These are phyloP conservation scores for Eutrigla gurnardus DNA, from an alignment of 2,797 vertebrate species.

Conservation along the genomic window DNA sequence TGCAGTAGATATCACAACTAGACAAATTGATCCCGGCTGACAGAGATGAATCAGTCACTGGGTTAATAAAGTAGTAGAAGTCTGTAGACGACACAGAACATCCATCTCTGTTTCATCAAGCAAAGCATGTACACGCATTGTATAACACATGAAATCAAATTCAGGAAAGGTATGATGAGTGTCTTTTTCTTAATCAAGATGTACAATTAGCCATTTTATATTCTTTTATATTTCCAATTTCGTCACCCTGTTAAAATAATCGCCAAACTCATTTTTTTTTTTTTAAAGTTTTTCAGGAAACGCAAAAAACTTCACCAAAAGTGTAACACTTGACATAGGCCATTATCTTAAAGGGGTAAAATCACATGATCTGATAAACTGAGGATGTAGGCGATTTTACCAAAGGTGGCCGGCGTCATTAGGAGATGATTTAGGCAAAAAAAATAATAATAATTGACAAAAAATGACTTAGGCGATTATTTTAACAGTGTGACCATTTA, in stretches of 20 bases:
- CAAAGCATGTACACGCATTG: slow-evolving; percentile 21
- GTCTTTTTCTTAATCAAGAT: not conserved
- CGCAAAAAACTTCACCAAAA: too few species aligned
- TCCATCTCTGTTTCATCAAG: slow-evolving; percentile 34
- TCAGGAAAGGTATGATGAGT: not conserved
- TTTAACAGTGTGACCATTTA: too few species aligned
- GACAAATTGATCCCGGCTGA: slow-evolving; percentile 64
- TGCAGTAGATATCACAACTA: slow-evolving; percentile 52
- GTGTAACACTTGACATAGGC: too few species aligned
- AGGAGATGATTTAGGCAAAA: too few species aligned
- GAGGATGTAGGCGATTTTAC: too few species aligned
- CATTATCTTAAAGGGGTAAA: too few species aligned
- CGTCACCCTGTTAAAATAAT: not conserved
- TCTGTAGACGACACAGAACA: not conserved
- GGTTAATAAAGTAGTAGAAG: slow-evolving; percentile 65
- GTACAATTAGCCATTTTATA: not conserved
- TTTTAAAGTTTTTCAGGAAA: too few species aligned
- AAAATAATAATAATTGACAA: too few species aligned
- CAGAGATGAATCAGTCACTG: slow-evolving; percentile 64
- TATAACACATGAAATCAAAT: not conserved
- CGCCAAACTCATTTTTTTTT: too few species aligned
- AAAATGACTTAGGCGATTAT: too few species aligned
- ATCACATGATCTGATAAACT: too few species aligned
- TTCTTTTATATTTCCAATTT: slow-evolving; percentile 12
- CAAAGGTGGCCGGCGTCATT: too few species aligned